A percentile compares a stretch with the other conserved stretches of the same genome.
Conservation (phyloP, 2,113 vertebrate genomes). For the Anhinga anhinga region DNA sequence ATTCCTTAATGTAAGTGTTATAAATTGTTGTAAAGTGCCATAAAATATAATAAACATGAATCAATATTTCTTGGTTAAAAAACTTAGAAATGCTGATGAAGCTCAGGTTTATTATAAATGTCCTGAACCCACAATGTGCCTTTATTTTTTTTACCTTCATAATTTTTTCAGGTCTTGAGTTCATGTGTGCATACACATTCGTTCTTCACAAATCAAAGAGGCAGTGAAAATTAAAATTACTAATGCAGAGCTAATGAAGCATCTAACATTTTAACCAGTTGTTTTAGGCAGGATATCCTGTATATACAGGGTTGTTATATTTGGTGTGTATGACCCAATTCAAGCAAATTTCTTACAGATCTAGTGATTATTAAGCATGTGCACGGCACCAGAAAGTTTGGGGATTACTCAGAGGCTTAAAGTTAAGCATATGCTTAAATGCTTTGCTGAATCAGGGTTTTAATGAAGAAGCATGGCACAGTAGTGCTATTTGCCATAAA, state of each 20-base stretch:
- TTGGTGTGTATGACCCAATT: not conserved
- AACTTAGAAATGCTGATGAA: slow-evolving; percentile 77
- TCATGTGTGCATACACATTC: not conserved
- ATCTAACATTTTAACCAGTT: not conserved
- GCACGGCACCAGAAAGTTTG: not conserved
- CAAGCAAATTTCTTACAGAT: not conserved
- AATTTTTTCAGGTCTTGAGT: slow-evolving; percentile 10
- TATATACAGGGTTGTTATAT: not conserved
- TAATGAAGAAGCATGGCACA: slow-evolving; percentile 31
- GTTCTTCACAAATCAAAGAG: slow-evolving; percentile 36
- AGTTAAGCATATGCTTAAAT: slow-evolving; percentile 34
- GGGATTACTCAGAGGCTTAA: not conserved
- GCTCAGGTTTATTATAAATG: slow-evolving; percentile 60
- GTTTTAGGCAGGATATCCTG: not conserved
- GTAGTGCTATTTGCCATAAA: slow-evolving; percentile 49
- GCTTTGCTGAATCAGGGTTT: slow-evolving; percentile 48
- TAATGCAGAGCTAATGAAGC: slow-evolving; percentile 19
- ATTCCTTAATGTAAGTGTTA: slow-evolving; percentile 81
- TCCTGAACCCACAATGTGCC: slow-evolving; percentile 51
- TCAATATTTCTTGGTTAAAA: slow-evolving; percentile 83
- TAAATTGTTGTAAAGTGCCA: slow-evolving; percentile 79
- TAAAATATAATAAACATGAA: slow-evolving; percentile 80
- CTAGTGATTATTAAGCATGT: not conserved
- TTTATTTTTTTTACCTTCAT: slow-evolving; percentile 40
- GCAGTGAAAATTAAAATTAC: slow-evolving; percentile 32